A percentile compares a stretch with the other conserved stretches of the same genome.
Conservation (phyloP, 2,797 vertebrate species). For the Netta rufina region DNA sequence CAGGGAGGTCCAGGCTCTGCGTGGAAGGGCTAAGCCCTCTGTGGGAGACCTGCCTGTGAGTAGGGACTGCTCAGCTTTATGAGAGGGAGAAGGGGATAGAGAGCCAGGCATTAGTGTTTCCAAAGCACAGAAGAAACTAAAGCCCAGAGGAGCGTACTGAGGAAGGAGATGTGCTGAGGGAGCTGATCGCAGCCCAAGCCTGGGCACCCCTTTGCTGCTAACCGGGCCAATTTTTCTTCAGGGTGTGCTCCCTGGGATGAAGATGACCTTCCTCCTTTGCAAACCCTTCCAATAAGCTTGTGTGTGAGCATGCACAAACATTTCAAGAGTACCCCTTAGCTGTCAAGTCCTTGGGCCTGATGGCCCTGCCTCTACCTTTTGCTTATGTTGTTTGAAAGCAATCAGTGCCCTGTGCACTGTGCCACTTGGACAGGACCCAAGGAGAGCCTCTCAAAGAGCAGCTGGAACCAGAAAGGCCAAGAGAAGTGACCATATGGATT, state of each 20-base stretch:
- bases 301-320: not conserved
- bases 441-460: rapidly evolving
- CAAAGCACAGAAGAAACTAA: not conserved
- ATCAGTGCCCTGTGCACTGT: not conserved
- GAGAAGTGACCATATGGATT: not conserved
- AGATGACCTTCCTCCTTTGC: not conserved
- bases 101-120: not conserved
- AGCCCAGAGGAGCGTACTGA: not conserved
- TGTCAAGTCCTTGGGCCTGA: not conserved
- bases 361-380: not conserved
- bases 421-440: rapidly evolving
- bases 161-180: not conserved
- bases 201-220: not conserved
- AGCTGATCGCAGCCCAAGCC: not conserved
- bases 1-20: not conserved
- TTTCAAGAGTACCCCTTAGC: not conserved
- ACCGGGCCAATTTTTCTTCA: not conserved
- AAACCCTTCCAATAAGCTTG: not conserved
- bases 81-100: not conserved
- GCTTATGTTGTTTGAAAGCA: not conserved
- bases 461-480: not conserved
- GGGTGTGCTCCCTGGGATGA: not conserved
- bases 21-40: not conserved
- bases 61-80: not conserved
- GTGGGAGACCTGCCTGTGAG: not conserved